Conservation (phyloP, 2,797 vertebrate genomes). For the Galaxias olidus region DNA sequence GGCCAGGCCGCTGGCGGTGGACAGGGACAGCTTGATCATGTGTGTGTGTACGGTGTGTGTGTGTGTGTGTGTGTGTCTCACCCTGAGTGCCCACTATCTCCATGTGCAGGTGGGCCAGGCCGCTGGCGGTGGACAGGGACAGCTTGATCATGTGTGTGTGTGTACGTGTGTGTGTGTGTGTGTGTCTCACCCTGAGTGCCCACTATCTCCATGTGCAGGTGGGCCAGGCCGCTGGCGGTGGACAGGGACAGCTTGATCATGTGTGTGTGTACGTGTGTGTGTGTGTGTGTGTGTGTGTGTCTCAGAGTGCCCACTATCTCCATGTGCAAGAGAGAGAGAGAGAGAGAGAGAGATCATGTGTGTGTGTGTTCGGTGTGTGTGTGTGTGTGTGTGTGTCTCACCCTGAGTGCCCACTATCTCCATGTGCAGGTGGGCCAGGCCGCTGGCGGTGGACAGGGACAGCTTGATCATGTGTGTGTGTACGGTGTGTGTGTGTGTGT, state of each 20-base stretch:
- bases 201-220: not conserved
- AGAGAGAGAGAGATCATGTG: no score
- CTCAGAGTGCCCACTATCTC: conserved; percentile 87
- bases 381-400: no score
- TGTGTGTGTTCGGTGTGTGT: no score
- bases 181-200: not conserved
- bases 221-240: no score
- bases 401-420: no score
- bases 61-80: conserved; percentile 48
- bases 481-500: no score
- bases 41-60: not conserved
- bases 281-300: conserved; percentile 1
- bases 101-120: conserved; percentile 88
- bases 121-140: conserved; percentile 84
- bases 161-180: no score
- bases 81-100: conserved; percentile 89
- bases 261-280: not conserved
- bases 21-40: no score
- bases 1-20: conserved; percentile 80
- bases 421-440: no score
- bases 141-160: conserved; percentile 75
- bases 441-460: no score
- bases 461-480: no score
- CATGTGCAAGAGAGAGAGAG: conserved; percentile 89
- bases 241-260: conserved; percentile 28